Conservation (phyloP, 2,888 invertebrate species). For the Pandemis heparana region DNA sequence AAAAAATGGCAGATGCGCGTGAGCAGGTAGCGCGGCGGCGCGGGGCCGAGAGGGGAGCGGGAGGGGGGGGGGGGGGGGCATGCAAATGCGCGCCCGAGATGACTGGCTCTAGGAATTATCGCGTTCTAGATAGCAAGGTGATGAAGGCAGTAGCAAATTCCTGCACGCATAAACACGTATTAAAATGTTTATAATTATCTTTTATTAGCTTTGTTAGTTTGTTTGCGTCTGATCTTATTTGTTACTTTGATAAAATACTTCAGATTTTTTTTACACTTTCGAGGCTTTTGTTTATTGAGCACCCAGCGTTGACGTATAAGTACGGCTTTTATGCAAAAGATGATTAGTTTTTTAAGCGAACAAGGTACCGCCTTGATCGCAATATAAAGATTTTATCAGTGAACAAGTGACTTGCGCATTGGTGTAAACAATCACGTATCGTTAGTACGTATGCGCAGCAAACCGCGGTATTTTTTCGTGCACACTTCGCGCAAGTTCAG, state of each 20-base stretch:
- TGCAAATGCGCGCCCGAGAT: conserved; percentile 55
- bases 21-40: conserved; percentile 63
- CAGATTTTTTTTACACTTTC: too few relatives aligned
- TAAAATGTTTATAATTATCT: background rate
- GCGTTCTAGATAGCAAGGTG: conserved; percentile 32
- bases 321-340: too few relatives aligned
- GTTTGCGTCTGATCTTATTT: too few relatives aligned
- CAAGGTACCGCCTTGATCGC: too few relatives aligned
- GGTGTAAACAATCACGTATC: too few relatives aligned
- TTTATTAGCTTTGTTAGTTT: background rate
- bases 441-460: background rate
- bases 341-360: too few relatives aligned
- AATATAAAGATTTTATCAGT: too few relatives aligned
- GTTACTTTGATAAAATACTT: too few relatives aligned
- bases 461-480: background rate
- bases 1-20: conserved; percentile 64
- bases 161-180: background rate
- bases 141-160: conserved; percentile 14
- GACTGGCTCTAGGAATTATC: conserved; percentile 31
- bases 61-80: conserved; percentile 48
- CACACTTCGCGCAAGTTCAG: too few relatives aligned
- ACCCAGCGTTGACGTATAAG: too few relatives aligned
- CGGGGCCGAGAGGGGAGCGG: conserved; percentile 62
- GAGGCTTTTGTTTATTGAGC: too few relatives aligned
- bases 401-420: too few relatives aligned